Evolutionary conservation across 2,888 invertebrate genomes (phyloP).

Genomic region (Parnassius glacialis): DNA sequence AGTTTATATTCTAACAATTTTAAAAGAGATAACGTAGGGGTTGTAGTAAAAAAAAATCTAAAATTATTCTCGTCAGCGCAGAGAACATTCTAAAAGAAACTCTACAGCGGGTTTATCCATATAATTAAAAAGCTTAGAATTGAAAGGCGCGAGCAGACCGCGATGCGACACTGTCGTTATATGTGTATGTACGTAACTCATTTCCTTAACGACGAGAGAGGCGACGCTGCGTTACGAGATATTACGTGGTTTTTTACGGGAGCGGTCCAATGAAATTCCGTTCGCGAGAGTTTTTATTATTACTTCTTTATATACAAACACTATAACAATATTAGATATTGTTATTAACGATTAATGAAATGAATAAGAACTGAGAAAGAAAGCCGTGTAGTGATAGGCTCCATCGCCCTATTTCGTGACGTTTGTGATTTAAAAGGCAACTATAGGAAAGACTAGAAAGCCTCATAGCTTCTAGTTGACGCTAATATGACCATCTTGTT

Average conservation of each 20-base stretch:
- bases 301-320: slow-evolving; percentile 15
- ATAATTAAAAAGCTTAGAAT: slow-evolving; percentile 33
- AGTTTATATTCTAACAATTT: too few species aligned
- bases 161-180: slow-evolving; percentile 13
- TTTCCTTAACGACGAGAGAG: slow-evolving; percentile 57
- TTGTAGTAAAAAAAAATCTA: slow-evolving; percentile 11
- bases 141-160: slow-evolving; percentile 20
- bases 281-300: slow-evolving; percentile 19
- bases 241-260: slow-evolving; percentile 14
- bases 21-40: not conserved
- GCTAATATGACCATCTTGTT: too few species aligned
- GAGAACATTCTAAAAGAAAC: slow-evolving; percentile 28
- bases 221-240: slow-evolving; percentile 3
- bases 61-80: slow-evolving; percentile 21
- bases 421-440: too few species aligned
- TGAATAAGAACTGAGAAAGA: too few species aligned
- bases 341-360: not conserved
- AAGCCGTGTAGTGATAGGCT: too few species aligned
- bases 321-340: slow-evolving; percentile 18
- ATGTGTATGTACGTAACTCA: slow-evolving; percentile 41
- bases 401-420: too few species aligned
- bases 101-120: slow-evolving; percentile 29
- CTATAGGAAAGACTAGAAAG: too few species aligned
- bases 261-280: slow-evolving; percentile 16
- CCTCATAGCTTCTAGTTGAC: too few species aligned